phyloP scores from a whole-genome alignment of 2,113 vertebrate species.

The Pleuronectes platessa region DNA sequence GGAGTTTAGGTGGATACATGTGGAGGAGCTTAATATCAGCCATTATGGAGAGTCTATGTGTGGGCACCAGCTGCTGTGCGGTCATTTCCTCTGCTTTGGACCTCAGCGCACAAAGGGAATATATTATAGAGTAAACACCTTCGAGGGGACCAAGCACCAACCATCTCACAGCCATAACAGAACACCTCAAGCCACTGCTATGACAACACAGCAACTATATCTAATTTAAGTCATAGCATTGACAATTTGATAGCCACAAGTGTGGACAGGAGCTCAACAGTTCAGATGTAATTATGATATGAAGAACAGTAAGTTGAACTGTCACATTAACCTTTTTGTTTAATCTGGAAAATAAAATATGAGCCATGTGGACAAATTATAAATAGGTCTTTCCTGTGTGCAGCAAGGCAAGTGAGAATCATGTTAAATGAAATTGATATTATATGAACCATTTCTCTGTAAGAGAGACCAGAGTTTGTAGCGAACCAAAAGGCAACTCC shows the following conservation, averaged over 20 bases:
- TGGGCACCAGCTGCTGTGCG: constrained; percentile 41
- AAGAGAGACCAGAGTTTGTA: neutral
- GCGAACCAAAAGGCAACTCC: neutral
- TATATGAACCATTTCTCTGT: neutral
- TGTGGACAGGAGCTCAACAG: constrained; percentile 1
- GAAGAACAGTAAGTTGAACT: constrained; percentile 26
- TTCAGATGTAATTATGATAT: constrained; percentile 53
- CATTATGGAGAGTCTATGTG: constrained; percentile 38
- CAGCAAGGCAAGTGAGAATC: constrained; percentile 3
- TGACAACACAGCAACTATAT: neutral
- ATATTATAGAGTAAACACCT: constrained; percentile 29
- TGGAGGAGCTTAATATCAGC: constrained; percentile 23
- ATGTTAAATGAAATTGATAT: constrained; percentile 21
- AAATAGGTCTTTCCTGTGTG: neutral
- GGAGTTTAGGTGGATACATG: constrained; percentile 46
- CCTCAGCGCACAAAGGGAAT: constrained; percentile 36
- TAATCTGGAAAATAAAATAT: constrained; percentile 25
- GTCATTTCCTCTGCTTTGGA: constrained; percentile 33
- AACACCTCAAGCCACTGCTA: constrained; percentile 23
- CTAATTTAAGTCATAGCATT: neutral
- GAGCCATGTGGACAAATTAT: constrained; percentile 19
- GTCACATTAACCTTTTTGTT: constrained; percentile 29
- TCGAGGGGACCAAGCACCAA: constrained; percentile 11
- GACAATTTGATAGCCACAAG: constrained; percentile 1
- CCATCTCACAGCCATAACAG: constrained; percentile 12